Evolutionary conservation across 2,797 vertebrate genomes (phyloP), one percentile per base, ranked within the genome.

Genomic region (Euphonia xanthogaster): DNA sequence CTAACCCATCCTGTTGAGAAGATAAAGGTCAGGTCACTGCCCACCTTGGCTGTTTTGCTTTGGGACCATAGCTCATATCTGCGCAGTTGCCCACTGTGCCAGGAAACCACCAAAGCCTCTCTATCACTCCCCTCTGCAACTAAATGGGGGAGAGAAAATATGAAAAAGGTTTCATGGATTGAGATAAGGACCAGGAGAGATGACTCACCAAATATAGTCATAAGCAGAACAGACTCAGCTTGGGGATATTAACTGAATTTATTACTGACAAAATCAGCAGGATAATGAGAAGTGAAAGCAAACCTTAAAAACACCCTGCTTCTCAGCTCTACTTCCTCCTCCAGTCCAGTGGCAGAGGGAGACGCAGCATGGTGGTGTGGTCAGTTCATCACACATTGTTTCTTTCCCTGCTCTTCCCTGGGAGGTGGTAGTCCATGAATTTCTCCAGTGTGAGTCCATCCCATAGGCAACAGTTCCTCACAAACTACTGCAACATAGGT

Each of bases 331-430:
- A 40, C 14, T 70, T 61, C 30, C 9, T 70, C 27, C 9, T 24
- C 6, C 17, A 30, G 24, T 40, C 20, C 40, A 76, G 55, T 18
- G 14, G 30, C 40, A 68, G 30, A 31, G 6, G 24, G 40, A 61
- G 5, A 54, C 0, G 0, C 55, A 33, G 3, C 8, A 39, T 21
- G 17, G 4, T 37, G 28, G 5, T 37, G 8, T 37, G 28, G 9
- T 53, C 39, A 33, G 33, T 30, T 61, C 20, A 20, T 75, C 37
- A 28, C 13, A 33, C 6, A 30, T 40, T 54, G 21, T 35, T 86
- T 54, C 30, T 40, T 61, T 28, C 20, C 25, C 24, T 40, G 11
- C 18, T 42, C 23, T 68, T 25, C 24, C 33, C 28, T 4, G 3
- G 13, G 16, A 53, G 4, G 15, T 12, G 19, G 20, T 33, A 33